Base-by-base conservation (phyloP, 2,797 vertebrate genomes). In the Rhinoraja longicauda region DNA sequence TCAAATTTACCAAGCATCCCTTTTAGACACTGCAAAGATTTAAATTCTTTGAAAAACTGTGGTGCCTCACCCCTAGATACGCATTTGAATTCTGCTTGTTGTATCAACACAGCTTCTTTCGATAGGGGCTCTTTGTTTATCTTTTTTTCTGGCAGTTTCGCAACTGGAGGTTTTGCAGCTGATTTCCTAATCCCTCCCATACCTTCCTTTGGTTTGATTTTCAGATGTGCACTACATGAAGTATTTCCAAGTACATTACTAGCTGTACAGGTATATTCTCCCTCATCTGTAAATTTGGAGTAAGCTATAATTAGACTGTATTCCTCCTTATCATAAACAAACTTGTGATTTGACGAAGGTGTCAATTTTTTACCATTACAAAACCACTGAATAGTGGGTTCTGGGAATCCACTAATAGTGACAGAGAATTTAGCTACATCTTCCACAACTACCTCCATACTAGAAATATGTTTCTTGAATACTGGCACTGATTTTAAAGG, bases 321-420 rank as follows among this genome's bases (percentile, higher is more conserved):
- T 93, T 97, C 97, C 81, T 97, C 96, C 93, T 95, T 96, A 78
- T 98, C 97, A 94, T 98, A 98, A 59, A 97, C 95, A 94, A 98
- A 95, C 79, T 95, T 97, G 94, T 97, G 97, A 21, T 96, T 94
- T 8, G 94, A 93, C 24, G 97, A 97, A 93, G 96, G 94, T 2
- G 93, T 95, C 93, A 99, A 94, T 32, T 95, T 93, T 10, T 82
- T 93, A 9, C 96, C 96, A 29, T 98, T 98, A 94, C 97, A 97
- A 94, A 97, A 97, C 98, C 98, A 99, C 59, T 98, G 97, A 94
- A 98, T 96, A 79, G 96, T 97, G 32, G 98, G 98, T 93, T 96
- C 96, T 32, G 98, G 98, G 92, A 95, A 95, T 93, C 98, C 98
- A 59, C 94, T 96, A 93, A 98, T 95, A 90, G 94, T 97, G 78